These are phyloP conservation scores for Chrysomallon squamiferum DNA, from an alignment of 1,140 invertebrate genomes.

Conservation along the genomic window DNA sequence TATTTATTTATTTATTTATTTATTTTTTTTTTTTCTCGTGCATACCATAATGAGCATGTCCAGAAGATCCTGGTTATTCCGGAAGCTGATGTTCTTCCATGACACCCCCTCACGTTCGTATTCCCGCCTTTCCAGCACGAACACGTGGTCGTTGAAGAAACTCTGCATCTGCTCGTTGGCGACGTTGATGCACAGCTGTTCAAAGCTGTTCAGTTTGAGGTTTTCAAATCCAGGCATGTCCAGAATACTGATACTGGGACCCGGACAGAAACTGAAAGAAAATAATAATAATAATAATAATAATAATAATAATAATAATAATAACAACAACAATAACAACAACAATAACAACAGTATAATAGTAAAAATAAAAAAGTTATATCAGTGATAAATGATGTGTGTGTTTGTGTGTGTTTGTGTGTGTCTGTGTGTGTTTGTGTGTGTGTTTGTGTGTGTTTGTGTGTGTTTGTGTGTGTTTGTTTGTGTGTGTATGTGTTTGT, in stretches of 20 bases:
- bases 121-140: conserved; percentile 39
- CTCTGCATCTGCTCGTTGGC: conserved; percentile 59
- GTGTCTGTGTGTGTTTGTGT: no score
- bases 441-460: no score
- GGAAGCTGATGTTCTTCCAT: conserved; percentile 77
- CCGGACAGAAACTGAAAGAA: conserved; percentile 10
- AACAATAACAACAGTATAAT: no score
- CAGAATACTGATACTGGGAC: conserved; percentile 39
- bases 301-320: no score
- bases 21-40: no score
- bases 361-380: no score
- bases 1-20: no score
- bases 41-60: conserved; percentile 72
- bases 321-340: no score
- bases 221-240: conserved; percentile 62
- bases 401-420: no score
- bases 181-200: conserved; percentile 59
- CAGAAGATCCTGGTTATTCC: conserved; percentile 83
- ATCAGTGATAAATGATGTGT: no score
- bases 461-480: no score
- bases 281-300: neutral
- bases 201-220: conserved; percentile 68
- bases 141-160: conserved; percentile 52
- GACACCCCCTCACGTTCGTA: conserved; percentile 41
- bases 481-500: no score